Percentiles rank a stretch among this genome's conserved stretches.
These are phyloP conservation scores for Notodromas monacha DNA, from an alignment of 2,888 invertebrate species.

Conservation along the genomic window DNA sequence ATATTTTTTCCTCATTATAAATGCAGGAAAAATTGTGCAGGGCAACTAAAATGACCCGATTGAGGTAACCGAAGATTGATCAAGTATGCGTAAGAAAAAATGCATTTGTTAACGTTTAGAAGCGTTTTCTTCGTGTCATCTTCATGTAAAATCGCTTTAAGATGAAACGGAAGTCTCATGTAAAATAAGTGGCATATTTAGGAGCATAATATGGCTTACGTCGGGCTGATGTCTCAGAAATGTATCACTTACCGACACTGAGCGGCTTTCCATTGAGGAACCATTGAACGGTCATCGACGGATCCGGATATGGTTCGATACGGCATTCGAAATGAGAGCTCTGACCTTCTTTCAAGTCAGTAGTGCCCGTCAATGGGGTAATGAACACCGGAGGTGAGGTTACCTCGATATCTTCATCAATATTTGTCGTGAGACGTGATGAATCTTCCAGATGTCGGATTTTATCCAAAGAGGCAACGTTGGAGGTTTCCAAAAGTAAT, in stretches of 20 bases:
- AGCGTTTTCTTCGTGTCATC: too few species aligned
- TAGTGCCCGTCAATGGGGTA: slow-evolving; percentile 50
- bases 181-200: too few species aligned
- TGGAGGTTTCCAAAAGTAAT: slow-evolving; percentile 52
- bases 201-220: too few species aligned
- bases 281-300: slow-evolving; percentile 64
- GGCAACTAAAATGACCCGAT: too few species aligned
- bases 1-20: too few species aligned
- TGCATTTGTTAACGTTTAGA: too few species aligned
- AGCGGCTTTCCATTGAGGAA: slow-evolving; percentile 67
- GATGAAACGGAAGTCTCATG: too few species aligned
- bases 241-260: slow-evolving; percentile 25
- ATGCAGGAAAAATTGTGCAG: too few species aligned
- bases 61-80: too few species aligned
- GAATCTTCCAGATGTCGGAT: slow-evolving; percentile 53
- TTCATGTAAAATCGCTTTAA: too few species aligned
- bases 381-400: slow-evolving; percentile 54
- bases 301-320: slow-evolving; percentile 66
- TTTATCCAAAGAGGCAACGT: slow-evolving; percentile 56
- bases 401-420: slow-evolving; percentile 31
- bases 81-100: too few species aligned
- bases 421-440: slow-evolving; percentile 28
- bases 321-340: slow-evolving; percentile 73
- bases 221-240: too few species aligned
- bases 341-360: slow-evolving; percentile 50